Evolutionary conservation across 2,797 vertebrate species (phyloP), one percentile per base, ranked within the genome.

Genomic region (Anas bernieri): DNA sequence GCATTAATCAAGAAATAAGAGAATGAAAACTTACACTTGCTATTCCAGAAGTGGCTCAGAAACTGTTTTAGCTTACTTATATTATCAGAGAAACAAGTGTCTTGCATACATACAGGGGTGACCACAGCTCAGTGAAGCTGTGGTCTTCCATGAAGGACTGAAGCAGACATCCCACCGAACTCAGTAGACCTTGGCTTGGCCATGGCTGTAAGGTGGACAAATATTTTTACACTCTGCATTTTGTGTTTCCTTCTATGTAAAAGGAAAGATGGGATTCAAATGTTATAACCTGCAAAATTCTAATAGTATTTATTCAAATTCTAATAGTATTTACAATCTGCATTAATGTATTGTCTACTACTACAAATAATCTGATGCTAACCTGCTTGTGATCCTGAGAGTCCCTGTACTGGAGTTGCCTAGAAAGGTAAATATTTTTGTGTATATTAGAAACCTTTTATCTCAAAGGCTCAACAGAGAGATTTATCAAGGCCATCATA

Each of bases 1-100:
- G 92, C 66, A 95, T 94, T 95, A 96, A 97, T 95, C 88, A 94
- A 94, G 88, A 96, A 96, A 82, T 59, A 91, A 84, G 72, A 69
- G 78, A 91, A 88, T 2, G n/a, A 96, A 92, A 73, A 58, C 48
- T 67, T 16, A 6, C 0, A 12, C 37, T 84, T 88, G 83, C 78
- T 91, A 94, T 89, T 85, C 69, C 88, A 80, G 87, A 88, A 94
- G 96, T 87, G 80, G 63, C 17, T 83, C 6, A 72, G 91, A 93
- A 96, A 90, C 80, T 72, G 81, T 30, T 86, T 21, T 52, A 14
- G 63, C 72, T 96, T 94, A 54, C 93, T 93, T 95, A 92, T 80
- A 62, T 90, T 90, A 58, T 21, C 46, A 87, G 61, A 82, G 72
- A 75, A 91, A 25, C 41, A 66, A 55, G 70, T 46, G 58, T 45